Evolutionary conservation across 2,797 vertebrate species (phyloP).

Genomic region (Gephyroberyx darwinii): DNA sequence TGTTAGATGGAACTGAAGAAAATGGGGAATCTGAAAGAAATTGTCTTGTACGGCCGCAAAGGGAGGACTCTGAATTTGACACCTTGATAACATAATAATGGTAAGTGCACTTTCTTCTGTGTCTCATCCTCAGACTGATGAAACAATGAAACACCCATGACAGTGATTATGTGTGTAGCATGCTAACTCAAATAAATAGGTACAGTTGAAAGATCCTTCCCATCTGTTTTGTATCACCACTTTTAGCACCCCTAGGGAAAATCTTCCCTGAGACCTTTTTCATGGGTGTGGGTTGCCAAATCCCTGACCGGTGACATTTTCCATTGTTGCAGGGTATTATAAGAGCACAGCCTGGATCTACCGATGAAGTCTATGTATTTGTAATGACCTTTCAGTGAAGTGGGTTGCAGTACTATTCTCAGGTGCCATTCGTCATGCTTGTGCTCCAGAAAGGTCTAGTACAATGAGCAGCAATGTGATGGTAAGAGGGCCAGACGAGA

Average conservation of each 20-base stretch:
- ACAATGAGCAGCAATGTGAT: constrained; percentile 2
- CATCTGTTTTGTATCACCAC: constrained; percentile 11
- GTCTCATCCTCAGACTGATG: background rate
- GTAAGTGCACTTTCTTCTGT: background rate
- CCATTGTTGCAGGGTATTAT: constrained; percentile 3
- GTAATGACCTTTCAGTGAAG: constrained; percentile 42
- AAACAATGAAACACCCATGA: background rate
- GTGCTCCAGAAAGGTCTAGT: constrained; percentile 55
- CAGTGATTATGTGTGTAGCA: background rate
- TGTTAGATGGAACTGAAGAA: background rate
- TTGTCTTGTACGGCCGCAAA: background rate
- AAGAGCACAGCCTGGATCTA: background rate
- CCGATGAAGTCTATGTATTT: constrained; percentile 4
- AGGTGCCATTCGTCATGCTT: constrained; percentile 54
- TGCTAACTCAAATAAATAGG: background rate
- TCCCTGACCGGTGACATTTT: constrained; percentile 19
- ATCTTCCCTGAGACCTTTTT: constrained; percentile 13
- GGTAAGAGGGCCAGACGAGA: background rate
- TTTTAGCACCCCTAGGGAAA: constrained; percentile 7
- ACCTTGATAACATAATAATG: background rate
- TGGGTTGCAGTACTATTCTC: constrained; percentile 65
- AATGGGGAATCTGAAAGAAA: background rate
- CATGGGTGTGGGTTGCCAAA: constrained; percentile 14
- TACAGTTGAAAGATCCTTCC: background rate
- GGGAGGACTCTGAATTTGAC: background rate